A percentile compares a stretch with the other conserved stretches of the same genome.
These are phyloP conservation scores for Zaprionus inermis DNA, from an alignment of 1,140 invertebrate species.

Conservation along the genomic window DNA sequence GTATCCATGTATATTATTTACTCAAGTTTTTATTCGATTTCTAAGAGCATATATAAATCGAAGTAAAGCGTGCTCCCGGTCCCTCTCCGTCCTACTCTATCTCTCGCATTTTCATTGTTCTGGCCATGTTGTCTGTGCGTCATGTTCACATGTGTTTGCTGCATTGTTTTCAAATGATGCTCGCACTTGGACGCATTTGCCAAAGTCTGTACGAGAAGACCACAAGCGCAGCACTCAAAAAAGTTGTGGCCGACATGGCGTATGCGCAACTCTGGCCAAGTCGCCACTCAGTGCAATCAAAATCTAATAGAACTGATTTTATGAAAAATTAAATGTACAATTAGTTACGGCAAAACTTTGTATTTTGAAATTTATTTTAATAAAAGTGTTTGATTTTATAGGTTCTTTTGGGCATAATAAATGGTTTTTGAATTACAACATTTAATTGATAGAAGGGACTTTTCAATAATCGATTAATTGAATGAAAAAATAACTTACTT, in stretches of 20 bases:
- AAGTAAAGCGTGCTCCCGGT: neutral
- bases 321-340: neutral
- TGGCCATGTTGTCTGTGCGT: neutral
- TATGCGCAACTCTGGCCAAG: slow-evolving; percentile 8
- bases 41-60: slow-evolving; percentile 8
- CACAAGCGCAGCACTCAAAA: slow-evolving; percentile 2
- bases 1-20: neutral
- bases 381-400: neutral
- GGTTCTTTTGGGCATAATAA: neutral
- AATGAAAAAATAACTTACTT: no score
- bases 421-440: neutral
- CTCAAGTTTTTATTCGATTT: slow-evolving; percentile 15
- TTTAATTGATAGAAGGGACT: neutral
- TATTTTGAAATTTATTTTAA: neutral
- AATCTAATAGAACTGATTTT: neutral
- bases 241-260: neutral
- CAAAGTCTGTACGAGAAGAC: neutral
- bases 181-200: slow-evolving; percentile 1
- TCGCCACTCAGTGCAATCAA: neutral
- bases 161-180: slow-evolving; percentile 2
- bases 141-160: neutral
- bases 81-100: neutral
- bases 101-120: neutral
- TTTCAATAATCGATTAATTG: no score
- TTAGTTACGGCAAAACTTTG: neutral